These are phyloP conservation scores for Lissonota sp. DNA, from an alignment of 2,888 invertebrate genomes.

Conservation along the genomic window DNA sequence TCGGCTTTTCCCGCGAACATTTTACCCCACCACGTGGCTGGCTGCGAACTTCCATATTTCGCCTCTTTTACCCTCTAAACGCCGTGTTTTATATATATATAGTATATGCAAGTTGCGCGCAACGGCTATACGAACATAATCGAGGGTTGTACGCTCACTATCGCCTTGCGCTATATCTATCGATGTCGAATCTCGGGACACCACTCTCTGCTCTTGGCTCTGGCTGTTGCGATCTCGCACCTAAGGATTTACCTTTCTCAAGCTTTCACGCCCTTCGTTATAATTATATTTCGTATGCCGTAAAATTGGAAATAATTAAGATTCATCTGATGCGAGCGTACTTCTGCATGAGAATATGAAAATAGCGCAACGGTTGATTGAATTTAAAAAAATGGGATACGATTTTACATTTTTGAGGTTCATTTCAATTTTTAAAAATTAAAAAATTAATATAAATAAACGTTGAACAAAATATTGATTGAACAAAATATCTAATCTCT, in stretches of 20 bases:
- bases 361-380: not conserved
- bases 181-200: slow-evolving; percentile 69
- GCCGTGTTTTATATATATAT: not conserved
- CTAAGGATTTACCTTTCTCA: slow-evolving; percentile 69
- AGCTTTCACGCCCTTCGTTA: slow-evolving; percentile 77
- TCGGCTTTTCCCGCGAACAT: slow-evolving; percentile 60
- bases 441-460: too few relatives aligned
- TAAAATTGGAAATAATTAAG: slow-evolving; percentile 82
- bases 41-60: slow-evolving; percentile 64
- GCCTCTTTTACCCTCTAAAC: slow-evolving; percentile 21
- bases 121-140: slow-evolving; percentile 46
- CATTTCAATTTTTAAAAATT: too few relatives aligned
- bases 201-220: slow-evolving; percentile 61
- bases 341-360: not conserved
- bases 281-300: slow-evolving; percentile 80
- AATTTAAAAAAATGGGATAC: slow-evolving; percentile 3
- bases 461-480: too few relatives aligned
- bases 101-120: slow-evolving; percentile 50
- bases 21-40: not conserved
- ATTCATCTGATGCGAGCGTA: slow-evolving; percentile 75
- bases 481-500: too few relatives aligned
- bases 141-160: slow-evolving; percentile 53
- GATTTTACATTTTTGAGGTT: too few relatives aligned
- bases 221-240: slow-evolving; percentile 72
- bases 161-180: slow-evolving; percentile 33